A percentile compares a stretch with the other conserved stretches of the same genome.
Conservation (phyloP, 2,888 invertebrate genomes). For the Acleris holmiana region DNA sequence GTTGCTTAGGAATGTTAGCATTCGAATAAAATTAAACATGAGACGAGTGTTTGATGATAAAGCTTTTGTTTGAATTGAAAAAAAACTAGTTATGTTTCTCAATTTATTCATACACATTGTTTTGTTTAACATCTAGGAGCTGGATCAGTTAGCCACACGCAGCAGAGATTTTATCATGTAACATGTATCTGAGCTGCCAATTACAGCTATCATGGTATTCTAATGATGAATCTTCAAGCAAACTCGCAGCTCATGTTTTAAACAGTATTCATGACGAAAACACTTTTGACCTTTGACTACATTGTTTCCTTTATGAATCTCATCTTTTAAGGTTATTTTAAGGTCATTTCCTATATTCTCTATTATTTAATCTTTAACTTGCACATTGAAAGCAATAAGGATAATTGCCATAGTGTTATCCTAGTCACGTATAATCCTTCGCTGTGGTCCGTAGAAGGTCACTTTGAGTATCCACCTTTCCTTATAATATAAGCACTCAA, state of each 20-base stretch:
- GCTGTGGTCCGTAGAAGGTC: conserved; percentile 42
- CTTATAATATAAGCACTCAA: conserved; percentile 38
- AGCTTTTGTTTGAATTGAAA: no score
- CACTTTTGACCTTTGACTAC: conserved; percentile 4
- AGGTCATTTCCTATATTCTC: conserved; percentile 26
- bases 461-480: conserved; percentile 46
- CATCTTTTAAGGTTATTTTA: conserved; percentile 11
- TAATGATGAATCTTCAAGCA: not conserved
- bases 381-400: conserved; percentile 21
- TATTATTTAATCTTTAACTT: conserved; percentile 9
- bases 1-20: conserved; percentile 17
- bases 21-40: not conserved
- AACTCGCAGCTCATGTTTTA: not conserved
- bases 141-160: not conserved
- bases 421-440: conserved; percentile 46
- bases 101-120: conserved; percentile 11
- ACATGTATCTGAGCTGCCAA: not conserved
- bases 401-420: conserved; percentile 36
- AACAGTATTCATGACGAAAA: not conserved
- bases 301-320: conserved; percentile 1
- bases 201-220: not conserved
- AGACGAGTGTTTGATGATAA: no score
- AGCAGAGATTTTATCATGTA: conserved; percentile 7
- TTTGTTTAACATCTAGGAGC: conserved; percentile 13
- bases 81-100: not conserved